Evolutionary conservation across 2,797 vertebrate genomes (phyloP).

Genomic region (Mastacembelus armatus): DNA sequence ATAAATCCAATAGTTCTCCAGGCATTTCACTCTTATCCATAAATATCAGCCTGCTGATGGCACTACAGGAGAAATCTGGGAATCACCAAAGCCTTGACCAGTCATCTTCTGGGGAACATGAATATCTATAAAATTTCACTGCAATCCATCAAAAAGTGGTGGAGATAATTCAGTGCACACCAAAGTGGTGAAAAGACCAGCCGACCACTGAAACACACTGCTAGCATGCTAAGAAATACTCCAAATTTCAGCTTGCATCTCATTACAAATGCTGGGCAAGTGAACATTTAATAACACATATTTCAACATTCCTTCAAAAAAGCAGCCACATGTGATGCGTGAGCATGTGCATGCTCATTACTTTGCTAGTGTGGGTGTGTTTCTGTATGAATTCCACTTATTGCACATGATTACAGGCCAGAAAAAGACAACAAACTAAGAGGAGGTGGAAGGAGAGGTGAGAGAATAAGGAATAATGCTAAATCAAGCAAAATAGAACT

Average conservation of each 20-base stretch:
- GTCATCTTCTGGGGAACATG: too few species aligned
- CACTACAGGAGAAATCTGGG: too few species aligned
- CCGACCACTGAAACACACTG: not conserved
- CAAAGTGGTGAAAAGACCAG: not conserved
- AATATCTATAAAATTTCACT: too few species aligned
- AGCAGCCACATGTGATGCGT: slow-evolving; percentile 20
- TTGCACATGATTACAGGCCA: slow-evolving; percentile 43
- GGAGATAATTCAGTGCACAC: not conserved
- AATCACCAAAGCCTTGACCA: too few species aligned
- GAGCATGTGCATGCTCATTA: slow-evolving; percentile 33
- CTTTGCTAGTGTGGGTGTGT: slow-evolving; percentile 44
- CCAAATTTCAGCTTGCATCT: not conserved
- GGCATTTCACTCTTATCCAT: too few species aligned
- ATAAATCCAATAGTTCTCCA: not conserved
- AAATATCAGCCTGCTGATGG: too few species aligned
- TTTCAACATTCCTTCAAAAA: slow-evolving; percentile 34
- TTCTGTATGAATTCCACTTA: slow-evolving; percentile 31
- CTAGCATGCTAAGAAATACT: not conserved
- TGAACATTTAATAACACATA: slow-evolving; percentile 28
- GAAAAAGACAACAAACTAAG: slow-evolving; percentile 52
- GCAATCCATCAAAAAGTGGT: not conserved
- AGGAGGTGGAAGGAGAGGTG: slow-evolving; percentile 31
- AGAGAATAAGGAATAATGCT: not conserved
- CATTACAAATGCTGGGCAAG: not conserved
- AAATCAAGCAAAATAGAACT: slow-evolving; percentile 56